Conservation (phyloP, 1,140 invertebrate species). For the Trigoniulus corallinus region DNA sequence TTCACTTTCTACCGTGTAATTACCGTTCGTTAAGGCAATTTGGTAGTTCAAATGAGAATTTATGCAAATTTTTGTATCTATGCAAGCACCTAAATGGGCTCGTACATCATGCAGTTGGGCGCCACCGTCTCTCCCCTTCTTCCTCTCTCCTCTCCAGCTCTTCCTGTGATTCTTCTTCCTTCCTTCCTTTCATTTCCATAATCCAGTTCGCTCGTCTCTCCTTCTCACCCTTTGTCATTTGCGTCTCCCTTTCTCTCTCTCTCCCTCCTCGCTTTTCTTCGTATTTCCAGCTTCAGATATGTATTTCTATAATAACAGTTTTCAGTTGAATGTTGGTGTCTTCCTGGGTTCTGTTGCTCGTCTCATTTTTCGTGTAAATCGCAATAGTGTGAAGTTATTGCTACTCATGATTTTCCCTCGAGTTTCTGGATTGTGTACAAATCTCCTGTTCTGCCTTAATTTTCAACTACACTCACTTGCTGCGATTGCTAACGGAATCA, state of each 20-base stretch:
- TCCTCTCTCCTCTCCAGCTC: constrained; percentile 6
- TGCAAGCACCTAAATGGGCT: too few species aligned
- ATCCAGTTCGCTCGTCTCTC: constrained; percentile 10
- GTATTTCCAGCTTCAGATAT: background rate
- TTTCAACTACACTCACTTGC: too few species aligned
- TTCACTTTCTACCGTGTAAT: background rate
- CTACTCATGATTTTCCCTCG: too few species aligned
- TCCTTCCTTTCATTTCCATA: constrained; percentile 3
- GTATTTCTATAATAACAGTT: too few species aligned
- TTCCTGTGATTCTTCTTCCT: constrained; percentile 11
- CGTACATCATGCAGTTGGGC: constrained; percentile 7
- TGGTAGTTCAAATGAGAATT: background rate
- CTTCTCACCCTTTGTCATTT: constrained; percentile 8
- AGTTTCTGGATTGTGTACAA: too few species aligned
- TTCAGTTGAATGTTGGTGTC: too few species aligned
- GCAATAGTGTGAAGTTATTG: too few species aligned
- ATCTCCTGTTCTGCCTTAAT: too few species aligned
- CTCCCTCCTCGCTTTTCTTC: background rate
- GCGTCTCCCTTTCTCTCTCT: background rate
- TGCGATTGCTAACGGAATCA: too few species aligned
- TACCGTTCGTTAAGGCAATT: background rate
- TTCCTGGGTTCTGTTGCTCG: too few species aligned
- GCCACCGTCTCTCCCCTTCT: background rate
- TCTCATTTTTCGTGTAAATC: too few species aligned
- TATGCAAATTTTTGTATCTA: background rate